These are phyloP conservation scores for Polypedilum pembai DNA, from an alignment of 1,140 invertebrate genomes.

Conservation along the genomic window DNA sequence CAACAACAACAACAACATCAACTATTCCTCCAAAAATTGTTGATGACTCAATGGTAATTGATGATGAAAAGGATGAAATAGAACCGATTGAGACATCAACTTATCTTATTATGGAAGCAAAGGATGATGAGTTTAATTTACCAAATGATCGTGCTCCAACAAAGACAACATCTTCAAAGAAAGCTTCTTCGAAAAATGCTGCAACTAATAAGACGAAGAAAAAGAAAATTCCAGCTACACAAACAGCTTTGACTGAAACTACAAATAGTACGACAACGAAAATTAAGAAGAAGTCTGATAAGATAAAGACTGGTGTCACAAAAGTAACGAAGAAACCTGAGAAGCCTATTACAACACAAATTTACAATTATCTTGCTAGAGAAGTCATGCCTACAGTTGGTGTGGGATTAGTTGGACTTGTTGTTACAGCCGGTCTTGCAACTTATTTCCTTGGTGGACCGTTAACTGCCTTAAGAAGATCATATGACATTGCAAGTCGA, in stretches of 20 bases:
- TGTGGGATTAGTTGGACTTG: conserved; percentile 62
- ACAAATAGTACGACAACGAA: conserved; percentile 39
- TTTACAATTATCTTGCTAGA: conserved; percentile 67
- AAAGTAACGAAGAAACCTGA: conserved; percentile 46
- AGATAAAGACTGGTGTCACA: conserved; percentile 43
- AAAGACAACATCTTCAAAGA: background rate
- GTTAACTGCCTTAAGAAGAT: conserved; percentile 57
- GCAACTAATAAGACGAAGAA: conserved; percentile 45
- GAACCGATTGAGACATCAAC: conserved; percentile 30
- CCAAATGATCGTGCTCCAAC: conserved; percentile 46
- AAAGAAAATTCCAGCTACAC: conserved; percentile 45
- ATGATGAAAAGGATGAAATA: conserved; percentile 43
- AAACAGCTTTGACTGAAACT: conserved; percentile 42
- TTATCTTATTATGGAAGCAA: conserved; percentile 45
- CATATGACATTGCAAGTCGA: conserved; percentile 49
- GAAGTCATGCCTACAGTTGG: conserved; percentile 73
- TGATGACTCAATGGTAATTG: conserved; percentile 33
- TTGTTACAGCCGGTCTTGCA: conserved; percentile 61
- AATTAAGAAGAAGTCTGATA: conserved; percentile 47
- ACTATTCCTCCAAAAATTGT: conserved; percentile 31
- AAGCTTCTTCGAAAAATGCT: background rate
- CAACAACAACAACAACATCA: conserved; percentile 28
- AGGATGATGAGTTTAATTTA: conserved; percentile 50
- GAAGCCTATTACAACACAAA: conserved; percentile 58
- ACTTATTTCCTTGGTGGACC: conserved; percentile 64